Evolutionary conservation across 1,140 invertebrate species (phyloP).

Genomic region (Octopus sinensis): DNA sequence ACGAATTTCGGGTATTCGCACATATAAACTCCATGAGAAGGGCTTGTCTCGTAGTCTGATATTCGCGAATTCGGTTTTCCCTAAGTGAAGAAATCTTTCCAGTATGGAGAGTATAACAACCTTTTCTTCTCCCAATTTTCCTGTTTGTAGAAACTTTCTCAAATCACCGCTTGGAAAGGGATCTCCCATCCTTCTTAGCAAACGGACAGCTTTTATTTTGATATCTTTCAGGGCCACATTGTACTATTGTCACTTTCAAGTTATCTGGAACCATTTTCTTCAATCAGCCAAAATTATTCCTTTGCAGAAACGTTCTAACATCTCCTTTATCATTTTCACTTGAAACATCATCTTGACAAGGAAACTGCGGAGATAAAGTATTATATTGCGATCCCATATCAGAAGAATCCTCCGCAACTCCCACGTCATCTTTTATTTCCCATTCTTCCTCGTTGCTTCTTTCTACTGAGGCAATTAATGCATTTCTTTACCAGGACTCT

Average conservation of each 20-base stretch:
- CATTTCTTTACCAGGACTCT: too few species aligned
- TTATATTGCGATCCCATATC: too few species aligned
- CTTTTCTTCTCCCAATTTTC: constrained; percentile 6
- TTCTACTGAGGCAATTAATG: too few species aligned
- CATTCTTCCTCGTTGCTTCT: too few species aligned
- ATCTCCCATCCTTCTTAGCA: constrained; percentile 12
- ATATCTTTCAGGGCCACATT: constrained; percentile 9
- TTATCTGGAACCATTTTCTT: too few species aligned
- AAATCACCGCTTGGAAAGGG: constrained; percentile 4
- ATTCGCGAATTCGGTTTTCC: not conserved
- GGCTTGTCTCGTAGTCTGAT: constrained; percentile 10
- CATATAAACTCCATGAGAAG: constrained; percentile 5
- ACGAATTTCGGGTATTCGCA: not conserved
- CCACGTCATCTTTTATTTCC: too few species aligned
- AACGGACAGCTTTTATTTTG: constrained; percentile 15
- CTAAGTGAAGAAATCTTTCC: constrained; percentile 12
- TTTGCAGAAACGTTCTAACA: too few species aligned
- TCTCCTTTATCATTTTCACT: too few species aligned
- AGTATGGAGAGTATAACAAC: constrained; percentile 14
- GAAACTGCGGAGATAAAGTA: too few species aligned
- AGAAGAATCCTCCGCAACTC: too few species aligned
- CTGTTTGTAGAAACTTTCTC: constrained; percentile 14
- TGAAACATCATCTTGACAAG: too few species aligned
- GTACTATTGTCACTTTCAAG: not conserved
- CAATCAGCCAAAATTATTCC: too few species aligned